These are phyloP conservation scores for Babylonia areolata DNA, from an alignment of 1,140 invertebrate species.

Conservation along the genomic window DNA sequence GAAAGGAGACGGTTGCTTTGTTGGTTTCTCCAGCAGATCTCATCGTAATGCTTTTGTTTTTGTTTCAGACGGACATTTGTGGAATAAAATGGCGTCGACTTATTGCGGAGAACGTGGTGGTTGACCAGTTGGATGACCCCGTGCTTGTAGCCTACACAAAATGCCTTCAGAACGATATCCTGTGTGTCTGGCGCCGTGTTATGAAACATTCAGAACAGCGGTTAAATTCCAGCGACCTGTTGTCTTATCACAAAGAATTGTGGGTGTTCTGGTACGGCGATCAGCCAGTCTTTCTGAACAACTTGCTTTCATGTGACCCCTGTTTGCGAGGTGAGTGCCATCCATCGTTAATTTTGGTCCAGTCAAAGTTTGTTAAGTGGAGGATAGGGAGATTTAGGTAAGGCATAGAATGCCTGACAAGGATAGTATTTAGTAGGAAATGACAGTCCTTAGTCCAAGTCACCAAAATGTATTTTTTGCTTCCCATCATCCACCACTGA, in stretches of 20 bases:
- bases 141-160: constrained; percentile 94
- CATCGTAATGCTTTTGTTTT: constrained; percentile 16
- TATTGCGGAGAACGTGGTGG: constrained; percentile 80
- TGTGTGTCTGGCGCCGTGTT: constrained; percentile 94
- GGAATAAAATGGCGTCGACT: constrained; percentile 99
- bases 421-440: too few relatives aligned
- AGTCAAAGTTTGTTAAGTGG: too few relatives aligned
- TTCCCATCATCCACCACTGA: too few relatives aligned
- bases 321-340: constrained; percentile 80
- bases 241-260: constrained; percentile 85
- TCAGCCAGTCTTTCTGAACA: constrained; percentile 85
- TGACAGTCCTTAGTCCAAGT: too few relatives aligned
- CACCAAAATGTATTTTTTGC: too few relatives aligned
- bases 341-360: too few relatives aligned
- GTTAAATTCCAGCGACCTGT: constrained; percentile 48
- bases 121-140: constrained; percentile 88
- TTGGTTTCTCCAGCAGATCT: neutral
- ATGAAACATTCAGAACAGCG: constrained; percentile 74
- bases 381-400: too few relatives aligned
- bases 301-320: constrained; percentile 79
- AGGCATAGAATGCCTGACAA: too few relatives aligned
- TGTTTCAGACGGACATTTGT: constrained; percentile 92
- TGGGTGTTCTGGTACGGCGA: constrained; percentile 99
- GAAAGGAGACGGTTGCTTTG: neutral
- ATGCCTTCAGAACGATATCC: constrained; percentile 94